A percentile compares a stretch with the other conserved stretches of the same genome.
Conservation (phyloP, 2,888 invertebrate species). For the Sesia bembeciformis region DNA sequence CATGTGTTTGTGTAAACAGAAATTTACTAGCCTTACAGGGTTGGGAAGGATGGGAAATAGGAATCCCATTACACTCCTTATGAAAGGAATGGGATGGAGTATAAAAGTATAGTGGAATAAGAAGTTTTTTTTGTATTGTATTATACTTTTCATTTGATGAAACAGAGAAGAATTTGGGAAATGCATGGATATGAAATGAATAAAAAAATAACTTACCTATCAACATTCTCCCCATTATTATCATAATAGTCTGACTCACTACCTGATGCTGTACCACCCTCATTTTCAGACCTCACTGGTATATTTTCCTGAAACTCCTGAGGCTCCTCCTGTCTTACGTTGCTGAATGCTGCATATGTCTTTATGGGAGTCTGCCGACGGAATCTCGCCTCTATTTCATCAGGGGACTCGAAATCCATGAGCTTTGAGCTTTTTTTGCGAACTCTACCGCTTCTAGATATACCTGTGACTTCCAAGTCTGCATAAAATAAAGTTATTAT, state of each 20-base stretch:
- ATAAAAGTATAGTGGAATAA: too few species aligned
- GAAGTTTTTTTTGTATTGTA: too few species aligned
- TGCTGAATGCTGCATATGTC: slow-evolving; percentile 18
- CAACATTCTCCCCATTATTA: slow-evolving; percentile 55
- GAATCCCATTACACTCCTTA: too few species aligned
- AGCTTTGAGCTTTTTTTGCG: slow-evolving; percentile 96
- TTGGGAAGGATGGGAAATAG: too few species aligned
- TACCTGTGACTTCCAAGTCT: slow-evolving; percentile 88
- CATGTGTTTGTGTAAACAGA: too few species aligned
- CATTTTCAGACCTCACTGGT: slow-evolving; percentile 32
- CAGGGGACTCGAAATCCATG: slow-evolving; percentile 93
- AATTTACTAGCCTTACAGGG: too few species aligned
- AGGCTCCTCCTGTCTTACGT: slow-evolving; percentile 35
- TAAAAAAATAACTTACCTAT: slow-evolving; percentile 33
- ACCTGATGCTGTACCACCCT: slow-evolving; percentile 48
- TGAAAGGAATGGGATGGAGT: too few species aligned
- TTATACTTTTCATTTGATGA: too few species aligned
- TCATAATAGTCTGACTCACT: slow-evolving; percentile 67
- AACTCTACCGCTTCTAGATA: slow-evolving; percentile 91
- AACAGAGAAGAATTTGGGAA: too few species aligned
- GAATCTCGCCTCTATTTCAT: slow-evolving; percentile 82
- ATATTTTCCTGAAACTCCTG: slow-evolving; percentile 33
- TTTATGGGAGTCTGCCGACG: slow-evolving; percentile 52
- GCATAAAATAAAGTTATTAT: too few species aligned
- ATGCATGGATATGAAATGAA: neutral